Base-by-base conservation (phyloP, 2,888 invertebrate genomes). In the Cosmorhoe ocellata region DNA sequence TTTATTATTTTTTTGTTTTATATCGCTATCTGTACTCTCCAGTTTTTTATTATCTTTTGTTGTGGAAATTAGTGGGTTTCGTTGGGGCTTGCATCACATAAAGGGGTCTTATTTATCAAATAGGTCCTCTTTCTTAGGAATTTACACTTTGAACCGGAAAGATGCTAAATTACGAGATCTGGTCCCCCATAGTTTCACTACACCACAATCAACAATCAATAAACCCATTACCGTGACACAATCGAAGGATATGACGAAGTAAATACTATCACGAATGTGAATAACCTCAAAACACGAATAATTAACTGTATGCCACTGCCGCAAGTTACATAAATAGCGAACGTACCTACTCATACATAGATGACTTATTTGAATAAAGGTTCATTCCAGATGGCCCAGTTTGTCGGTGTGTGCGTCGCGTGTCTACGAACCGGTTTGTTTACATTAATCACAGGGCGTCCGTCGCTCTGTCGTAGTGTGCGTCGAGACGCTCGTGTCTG, bases 301-400 rank as follows among this genome's bases (percentile, higher is more conserved):
- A 56, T 55, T 59, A 55, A 38, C 54, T 41, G 43, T 51, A 40
- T 46, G 53, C 34, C 24, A 28, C 45, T 47, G 45, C 43, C 48
- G 47, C 50, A 57, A 43, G 53, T 50, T 59, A 58, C 58, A 61
- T 61, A 61, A 61, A 60, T 59, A 58, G 59, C 52, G 33, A 33
- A 41, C 31, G 22, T 41, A 42, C 42, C 26, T 41, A 42, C 42
- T 33, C 42, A 60, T 56, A 58, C 56, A 59, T 57, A 59, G 51
- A 57, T 60, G 52, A 60, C 56, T 54, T 57, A 59, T 60, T 56
- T 59, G 56, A 59, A 63, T 59, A 59, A 55, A 66, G 63, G 65
- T 72, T 71, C 70, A 68, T 73, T 77, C 74, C 79, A 79, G 81
- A 81, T 86, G 86, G 81, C 86, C 86, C 79, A 86, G 74, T 85